Percentiles rank a stretch among this genome's conserved stretches.
Evolutionary conservation across 2,888 invertebrate species (phyloP).

Genomic region (Steinernema hermaphroditum): DNA sequence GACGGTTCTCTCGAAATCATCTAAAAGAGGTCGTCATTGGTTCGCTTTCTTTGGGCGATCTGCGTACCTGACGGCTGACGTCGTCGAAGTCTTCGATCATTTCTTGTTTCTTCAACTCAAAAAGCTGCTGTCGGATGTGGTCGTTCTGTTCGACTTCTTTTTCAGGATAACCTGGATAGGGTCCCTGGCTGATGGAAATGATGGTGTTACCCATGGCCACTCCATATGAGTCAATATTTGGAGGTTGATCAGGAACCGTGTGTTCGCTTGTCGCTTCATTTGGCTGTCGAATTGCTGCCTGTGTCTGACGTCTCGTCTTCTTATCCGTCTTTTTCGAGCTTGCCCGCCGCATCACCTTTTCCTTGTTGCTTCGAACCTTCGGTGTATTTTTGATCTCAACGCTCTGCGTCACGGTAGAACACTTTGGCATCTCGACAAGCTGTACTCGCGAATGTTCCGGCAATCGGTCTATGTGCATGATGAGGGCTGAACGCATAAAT

Average conservation of each 20-base stretch:
- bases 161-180: constrained; percentile 13
- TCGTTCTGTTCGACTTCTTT: background rate
- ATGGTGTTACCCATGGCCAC: constrained; percentile 17
- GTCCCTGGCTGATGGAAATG: constrained; percentile 4
- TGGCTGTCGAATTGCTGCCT: background rate
- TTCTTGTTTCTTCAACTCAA: constrained; percentile 8
- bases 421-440: background rate
- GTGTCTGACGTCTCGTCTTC: background rate
- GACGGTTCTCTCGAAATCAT: constrained; percentile 12
- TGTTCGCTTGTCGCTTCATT: background rate
- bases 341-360: constrained; percentile 20
- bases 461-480: background rate
- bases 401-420: background rate
- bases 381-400: background rate
- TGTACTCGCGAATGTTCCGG: background rate
- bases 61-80: constrained; percentile 20
- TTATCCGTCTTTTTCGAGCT: constrained; percentile 7
- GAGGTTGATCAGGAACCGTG: background rate
- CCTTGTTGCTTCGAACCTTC: background rate
- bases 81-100: constrained; percentile 23
- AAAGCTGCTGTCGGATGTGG: background rate
- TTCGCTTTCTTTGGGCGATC: too few relatives aligned
- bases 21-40: background rate
- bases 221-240: background rate
- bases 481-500: background rate